Base-by-base conservation (phyloP, 2,797 vertebrate species). In the Lepidocolaptes lacrymiger region DNA sequence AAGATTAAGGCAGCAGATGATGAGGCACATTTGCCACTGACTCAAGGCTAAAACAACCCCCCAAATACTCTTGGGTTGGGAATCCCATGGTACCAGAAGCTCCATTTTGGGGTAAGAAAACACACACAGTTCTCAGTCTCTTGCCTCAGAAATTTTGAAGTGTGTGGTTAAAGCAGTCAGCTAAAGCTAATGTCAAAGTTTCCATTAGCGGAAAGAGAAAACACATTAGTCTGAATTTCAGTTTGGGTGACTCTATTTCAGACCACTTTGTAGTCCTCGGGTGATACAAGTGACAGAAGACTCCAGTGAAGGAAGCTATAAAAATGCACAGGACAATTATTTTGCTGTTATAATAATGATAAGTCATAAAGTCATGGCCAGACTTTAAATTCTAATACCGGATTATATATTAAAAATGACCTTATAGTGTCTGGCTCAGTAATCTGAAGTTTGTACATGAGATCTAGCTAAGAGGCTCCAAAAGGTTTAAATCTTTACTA, bases 131-230 rank as follows among this genome's bases (percentile, higher is more conserved):
- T 55, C 61, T 77, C 55, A 23, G 41, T 13, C 83, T 62, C 64
- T 12, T 22, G 49, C 77, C 48, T 83, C 85, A 9, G 61, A 90
- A 69, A 22, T 21, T 44, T 0, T 84, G 21, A 72, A 64, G 16
- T 24, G 56, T 93, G 93, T 63, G 91, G 93, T 95, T 90, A 80
- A 63, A 83, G 43, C 82, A 52, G 24, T 9, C 46, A 89, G 48
- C 56, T 82, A 15, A 72, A 83, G 84, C 62, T 88, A 4, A 91
- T 59, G 91, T 93, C 92, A 94, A 18, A 95, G 82, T 97, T 96
- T 96, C 95, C 95, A 93, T 30, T 39, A 13, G 46, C 66, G 71
- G 56, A 23, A 43, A 48, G 44, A 69, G 66, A 43, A 80, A 71
- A 58, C 17, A 22, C 58, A 8, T 4, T 13, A 61, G 54, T 61